Evolutionary conservation across 92 coral and sea anemone species (phyloP).

Genomic region (Plumapathes pennacea): DNA sequence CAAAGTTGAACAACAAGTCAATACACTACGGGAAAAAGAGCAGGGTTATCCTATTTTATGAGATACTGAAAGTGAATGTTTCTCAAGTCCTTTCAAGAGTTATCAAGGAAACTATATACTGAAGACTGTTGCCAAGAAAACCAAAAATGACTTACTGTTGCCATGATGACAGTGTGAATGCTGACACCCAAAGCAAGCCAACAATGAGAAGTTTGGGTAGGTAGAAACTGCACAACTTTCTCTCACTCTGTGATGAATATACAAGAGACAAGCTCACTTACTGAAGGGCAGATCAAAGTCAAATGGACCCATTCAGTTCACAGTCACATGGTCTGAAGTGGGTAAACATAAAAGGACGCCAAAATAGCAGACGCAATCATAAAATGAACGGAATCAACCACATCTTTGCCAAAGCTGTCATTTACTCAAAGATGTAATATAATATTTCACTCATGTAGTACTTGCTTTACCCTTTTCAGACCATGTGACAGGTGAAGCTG

Average conservation of each 20-base stretch:
- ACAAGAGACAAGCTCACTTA: background rate
- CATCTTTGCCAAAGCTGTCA: too few relatives aligned
- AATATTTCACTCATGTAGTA: too few relatives aligned
- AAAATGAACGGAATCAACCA: background rate
- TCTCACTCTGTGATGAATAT: constrained; percentile 71
- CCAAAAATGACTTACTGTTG: constrained; percentile 73
- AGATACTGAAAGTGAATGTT: background rate
- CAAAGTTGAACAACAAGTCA: too few relatives aligned
- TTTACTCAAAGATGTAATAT: too few relatives aligned
- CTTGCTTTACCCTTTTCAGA: too few relatives aligned
- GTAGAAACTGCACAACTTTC: constrained; percentile 75
- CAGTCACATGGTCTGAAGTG: background rate
- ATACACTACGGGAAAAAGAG: background rate
- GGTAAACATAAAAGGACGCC: too few relatives aligned
- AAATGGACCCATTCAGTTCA: background rate
- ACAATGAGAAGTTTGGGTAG: constrained; percentile 88
- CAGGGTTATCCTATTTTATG: background rate
- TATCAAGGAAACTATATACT: too few relatives aligned
- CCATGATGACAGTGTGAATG: constrained; percentile 95
- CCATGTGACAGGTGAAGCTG: too few relatives aligned
- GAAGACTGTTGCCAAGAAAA: background rate
- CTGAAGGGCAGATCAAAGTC: too few relatives aligned
- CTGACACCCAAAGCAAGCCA: constrained; percentile 90
- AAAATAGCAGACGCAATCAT: too few relatives aligned
- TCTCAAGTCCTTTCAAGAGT: background rate